Evolutionary conservation across 2,113 vertebrate species (phyloP).

Genomic region (Passer montanus): DNA sequence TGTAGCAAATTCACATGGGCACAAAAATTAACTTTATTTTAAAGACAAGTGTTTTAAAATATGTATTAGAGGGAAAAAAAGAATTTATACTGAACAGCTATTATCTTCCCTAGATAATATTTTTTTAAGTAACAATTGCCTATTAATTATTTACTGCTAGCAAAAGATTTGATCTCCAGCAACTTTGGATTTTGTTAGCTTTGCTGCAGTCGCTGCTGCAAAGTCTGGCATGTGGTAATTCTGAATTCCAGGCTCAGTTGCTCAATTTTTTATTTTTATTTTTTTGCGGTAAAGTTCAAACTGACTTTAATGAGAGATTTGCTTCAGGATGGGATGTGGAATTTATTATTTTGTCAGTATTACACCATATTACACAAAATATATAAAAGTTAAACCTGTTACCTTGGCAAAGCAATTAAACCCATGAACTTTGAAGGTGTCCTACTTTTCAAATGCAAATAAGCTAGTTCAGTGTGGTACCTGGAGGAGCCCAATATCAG

Average conservation of each 20-base stretch:
- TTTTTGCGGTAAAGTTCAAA: neutral
- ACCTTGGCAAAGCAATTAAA: neutral
- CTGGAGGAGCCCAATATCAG: neutral
- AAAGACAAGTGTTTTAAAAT: constrained; percentile 14
- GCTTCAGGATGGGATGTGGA: neutral
- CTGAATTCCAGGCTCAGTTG: neutral
- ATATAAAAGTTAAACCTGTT: neutral
- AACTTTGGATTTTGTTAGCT: neutral
- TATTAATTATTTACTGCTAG: constrained; percentile 22
- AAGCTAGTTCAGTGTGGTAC: neutral
- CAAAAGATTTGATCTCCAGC: neutral
- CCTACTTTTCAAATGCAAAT: neutral
- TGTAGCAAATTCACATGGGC: neutral
- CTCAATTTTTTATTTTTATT: neutral
- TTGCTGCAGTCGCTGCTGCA: neutral
- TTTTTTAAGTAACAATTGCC: neutral
- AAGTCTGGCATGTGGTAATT: neutral
- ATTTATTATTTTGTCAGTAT: neutral
- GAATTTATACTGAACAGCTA: neutral
- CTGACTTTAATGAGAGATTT: neutral
- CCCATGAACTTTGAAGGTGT: neutral
- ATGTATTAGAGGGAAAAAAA: neutral
- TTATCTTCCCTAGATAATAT: neutral
- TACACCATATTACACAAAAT: neutral
- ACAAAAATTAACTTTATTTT: neutral